Evolutionary conservation across 2,888 invertebrate species (phyloP).

Genomic region (Phortica magna): DNA sequence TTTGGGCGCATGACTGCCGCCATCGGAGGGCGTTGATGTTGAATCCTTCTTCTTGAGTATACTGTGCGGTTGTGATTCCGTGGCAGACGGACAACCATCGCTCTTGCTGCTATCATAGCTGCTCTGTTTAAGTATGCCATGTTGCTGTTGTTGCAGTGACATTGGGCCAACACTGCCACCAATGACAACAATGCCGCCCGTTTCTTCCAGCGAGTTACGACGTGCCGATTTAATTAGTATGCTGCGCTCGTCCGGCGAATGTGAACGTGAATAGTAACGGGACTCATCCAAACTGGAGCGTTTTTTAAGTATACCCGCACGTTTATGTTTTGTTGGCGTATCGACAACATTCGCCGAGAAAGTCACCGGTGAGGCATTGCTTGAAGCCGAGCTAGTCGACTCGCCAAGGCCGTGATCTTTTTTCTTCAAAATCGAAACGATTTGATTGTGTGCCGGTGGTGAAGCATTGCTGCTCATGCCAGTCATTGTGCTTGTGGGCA

Average conservation of each 20-base stretch:
- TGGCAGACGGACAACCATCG: slow-evolving; percentile 82
- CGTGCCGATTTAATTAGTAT: slow-evolving; percentile 77
- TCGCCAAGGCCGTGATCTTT: slow-evolving; percentile 79
- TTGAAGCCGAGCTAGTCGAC: slow-evolving; percentile 78
- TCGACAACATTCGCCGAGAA: slow-evolving; percentile 88
- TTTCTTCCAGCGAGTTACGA: slow-evolving; percentile 77
- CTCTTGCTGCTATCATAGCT: slow-evolving; percentile 83
- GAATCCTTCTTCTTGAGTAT: slow-evolving; percentile 83
- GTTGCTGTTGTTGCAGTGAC: slow-evolving; percentile 68
- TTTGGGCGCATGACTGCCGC: slow-evolving; percentile 70
- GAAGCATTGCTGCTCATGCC: slow-evolving; percentile 49
- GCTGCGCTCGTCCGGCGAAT: slow-evolving; percentile 78
- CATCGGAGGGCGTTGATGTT: slow-evolving; percentile 76
- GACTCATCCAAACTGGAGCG: slow-evolving; percentile 88
- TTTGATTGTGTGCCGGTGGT: slow-evolving; percentile 78
- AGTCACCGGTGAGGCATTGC: slow-evolving; percentile 86
- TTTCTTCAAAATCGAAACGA: slow-evolving; percentile 85
- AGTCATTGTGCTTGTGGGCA: too few relatives aligned
- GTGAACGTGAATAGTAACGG: slow-evolving; percentile 77
- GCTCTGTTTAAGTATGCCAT: slow-evolving; percentile 89
- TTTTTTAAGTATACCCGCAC: slow-evolving; percentile 90
- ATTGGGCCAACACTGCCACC: slow-evolving; percentile 44
- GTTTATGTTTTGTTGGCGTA: slow-evolving; percentile 80
- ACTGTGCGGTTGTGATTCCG: slow-evolving; percentile 82
- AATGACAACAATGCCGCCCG: slow-evolving; percentile 48